Evolutionary conservation across 2,888 invertebrate genomes (phyloP), one percentile per base, ranked within the genome.

Genomic region (Hirtodrosophila cameraria): DNA sequence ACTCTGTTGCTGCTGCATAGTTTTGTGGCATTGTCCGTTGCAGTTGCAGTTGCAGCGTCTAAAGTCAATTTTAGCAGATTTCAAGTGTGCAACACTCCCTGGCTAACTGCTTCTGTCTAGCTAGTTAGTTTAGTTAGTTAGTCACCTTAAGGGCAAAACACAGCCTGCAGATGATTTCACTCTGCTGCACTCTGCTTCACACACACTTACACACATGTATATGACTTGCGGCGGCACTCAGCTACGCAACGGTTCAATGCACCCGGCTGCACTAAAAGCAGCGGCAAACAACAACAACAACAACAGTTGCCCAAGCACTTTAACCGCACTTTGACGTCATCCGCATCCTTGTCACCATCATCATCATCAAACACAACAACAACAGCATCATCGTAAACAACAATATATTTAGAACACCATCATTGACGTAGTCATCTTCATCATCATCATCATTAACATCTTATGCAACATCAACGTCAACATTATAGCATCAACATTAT

Each of bases 61-160:
- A n/a, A n/a, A 36, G 71, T 45, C 69, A 69, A 81, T 78, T 78
- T 81, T 66, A 81, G n/a, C n/a, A n/a, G n/a, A n/a, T n/a, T n/a
- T n/a, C n/a, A n/a, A n/a, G n/a, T n/a, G n/a, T n/a, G n/a, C n/a
- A n/a, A n/a, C n/a, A n/a, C n/a, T n/a, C n/a, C n/a, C n/a, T n/a
- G n/a, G n/a, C n/a, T n/a, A n/a, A n/a, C n/a, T n/a, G n/a, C n/a
- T n/a, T n/a, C n/a, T n/a, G n/a, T n/a, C n/a, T n/a, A n/a, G n/a
- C n/a, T n/a, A n/a, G n/a, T n/a, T n/a, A n/a, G n/a, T n/a, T n/a
- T n/a, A n/a, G n/a, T 52, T 57, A 46, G 66, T 70, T 70, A 71
- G 71, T 71, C 71, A 70, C 66, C 69, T 65, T 60, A 71, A 61
- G 71, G 71, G 71, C 66, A 70, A 70, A n/a, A n/a, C n/a, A 53